phyloP scores from a whole-genome alignment of 2,113 vertebrate genomes.

The Perca schrenkii region DNA sequence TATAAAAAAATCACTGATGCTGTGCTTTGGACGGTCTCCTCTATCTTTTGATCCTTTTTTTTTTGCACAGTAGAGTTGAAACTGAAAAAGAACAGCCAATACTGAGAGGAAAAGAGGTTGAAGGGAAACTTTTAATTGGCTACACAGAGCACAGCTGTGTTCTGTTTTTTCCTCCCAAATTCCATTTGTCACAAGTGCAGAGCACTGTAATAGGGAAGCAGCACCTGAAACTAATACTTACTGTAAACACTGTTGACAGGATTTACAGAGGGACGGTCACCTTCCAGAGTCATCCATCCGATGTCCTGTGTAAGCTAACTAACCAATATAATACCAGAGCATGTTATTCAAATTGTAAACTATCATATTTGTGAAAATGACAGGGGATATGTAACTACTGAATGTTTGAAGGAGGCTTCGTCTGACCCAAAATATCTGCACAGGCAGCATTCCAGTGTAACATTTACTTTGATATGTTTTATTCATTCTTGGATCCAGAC shows the following conservation, averaged over 20 bases:
- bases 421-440: constrained; percentile 49
- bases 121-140: constrained; percentile 80
- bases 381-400: constrained; percentile 22
- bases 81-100: constrained; percentile 44
- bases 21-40: constrained; percentile 33
- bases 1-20: constrained; percentile 52
- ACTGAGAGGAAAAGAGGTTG: constrained; percentile 54
- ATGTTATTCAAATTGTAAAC: constrained; percentile 22
- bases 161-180: constrained; percentile 58
- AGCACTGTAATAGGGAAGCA: constrained; percentile 55
- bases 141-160: constrained; percentile 61
- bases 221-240: constrained; percentile 70
- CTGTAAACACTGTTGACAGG: constrained; percentile 60
- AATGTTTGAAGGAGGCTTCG: constrained; percentile 16
- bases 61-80: constrained; percentile 35
- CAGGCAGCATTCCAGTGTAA: constrained; percentile 32
- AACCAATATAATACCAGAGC: neutral
- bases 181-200: constrained; percentile 71
- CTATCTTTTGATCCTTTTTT: constrained; percentile 61
- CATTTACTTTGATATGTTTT: constrained; percentile 60
- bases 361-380: constrained; percentile 30
- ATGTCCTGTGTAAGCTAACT: constrained; percentile 2
- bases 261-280: constrained; percentile 44
- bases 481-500: constrained; percentile 65
- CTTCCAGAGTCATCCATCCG: constrained; percentile 30